Conservation (phyloP, 2,888 invertebrate species). For the Dioctria linearis region DNA sequence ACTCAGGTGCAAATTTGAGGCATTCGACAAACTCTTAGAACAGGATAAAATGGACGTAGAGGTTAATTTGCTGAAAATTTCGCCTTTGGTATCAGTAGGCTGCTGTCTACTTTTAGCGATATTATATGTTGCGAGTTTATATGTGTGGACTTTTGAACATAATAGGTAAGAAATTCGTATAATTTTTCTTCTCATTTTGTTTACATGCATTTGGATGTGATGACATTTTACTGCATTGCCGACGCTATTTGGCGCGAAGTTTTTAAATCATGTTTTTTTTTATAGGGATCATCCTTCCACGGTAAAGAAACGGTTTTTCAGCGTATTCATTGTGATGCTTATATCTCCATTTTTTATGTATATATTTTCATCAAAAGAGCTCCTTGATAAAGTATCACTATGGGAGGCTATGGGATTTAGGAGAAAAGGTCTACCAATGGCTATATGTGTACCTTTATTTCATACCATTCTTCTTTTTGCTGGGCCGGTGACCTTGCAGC, state of each 20-base stretch:
- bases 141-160: constrained; percentile 86
- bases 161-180: constrained; percentile 75
- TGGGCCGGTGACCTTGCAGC: constrained; percentile 86
- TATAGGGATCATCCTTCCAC: constrained; percentile 90
- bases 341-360: constrained; percentile 85
- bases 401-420: constrained; percentile 84
- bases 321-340: constrained; percentile 86
- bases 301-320: constrained; percentile 89
- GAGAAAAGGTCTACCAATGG: constrained; percentile 80
- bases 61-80: constrained; percentile 11
- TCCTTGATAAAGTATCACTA: constrained; percentile 76
- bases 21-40: neutral
- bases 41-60: neutral
- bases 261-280: constrained; percentile 48
- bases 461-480: constrained; percentile 86
- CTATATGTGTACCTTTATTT: constrained; percentile 81
- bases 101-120: constrained; percentile 85
- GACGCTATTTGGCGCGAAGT: constrained; percentile 37
- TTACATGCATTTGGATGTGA: constrained; percentile 12
- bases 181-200: constrained; percentile 12
- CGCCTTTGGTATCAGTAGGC: constrained; percentile 77
- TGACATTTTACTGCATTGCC: constrained; percentile 16
- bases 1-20: too few species aligned
- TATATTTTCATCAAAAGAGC: constrained; percentile 78
- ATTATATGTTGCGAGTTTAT: constrained; percentile 88